These are phyloP conservation scores for Lordiphosa fenestrarum DNA, from an alignment of 2,888 invertebrate species.

Conservation along the genomic window DNA sequence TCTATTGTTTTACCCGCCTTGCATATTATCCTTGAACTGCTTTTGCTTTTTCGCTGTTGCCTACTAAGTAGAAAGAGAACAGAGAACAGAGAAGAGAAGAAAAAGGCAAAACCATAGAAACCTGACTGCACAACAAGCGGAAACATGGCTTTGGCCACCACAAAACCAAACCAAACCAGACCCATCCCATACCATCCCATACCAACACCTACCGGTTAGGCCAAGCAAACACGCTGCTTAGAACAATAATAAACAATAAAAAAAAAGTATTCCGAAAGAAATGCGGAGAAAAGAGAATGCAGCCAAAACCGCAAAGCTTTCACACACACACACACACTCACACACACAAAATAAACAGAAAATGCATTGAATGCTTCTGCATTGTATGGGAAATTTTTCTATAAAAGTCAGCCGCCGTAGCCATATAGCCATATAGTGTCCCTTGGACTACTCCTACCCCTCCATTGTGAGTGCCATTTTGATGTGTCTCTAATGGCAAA, in stretches of 20 bases:
- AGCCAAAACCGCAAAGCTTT: conserved; percentile 19
- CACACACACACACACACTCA: neutral
- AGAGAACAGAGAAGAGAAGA: conserved; percentile 3
- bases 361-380: conserved; percentile 59
- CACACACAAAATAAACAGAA: conserved; percentile 31
- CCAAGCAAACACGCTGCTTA: conserved; percentile 59
- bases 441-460: conserved; percentile 2
- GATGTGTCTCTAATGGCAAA: conserved; percentile 69
- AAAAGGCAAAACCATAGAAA: conserved; percentile 56
- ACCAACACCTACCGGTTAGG: conserved; percentile 6
- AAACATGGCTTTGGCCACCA: conserved; percentile 40
- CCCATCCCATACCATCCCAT: neutral
- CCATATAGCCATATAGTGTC: neutral
- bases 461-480: conserved; percentile 63
- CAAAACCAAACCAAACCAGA: conserved; percentile 3
- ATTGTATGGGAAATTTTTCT: conserved; percentile 41
- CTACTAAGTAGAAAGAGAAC: conserved; percentile 9
- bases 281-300: conserved; percentile 38
- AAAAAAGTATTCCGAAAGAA: conserved; percentile 8
- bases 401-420: conserved; percentile 21
- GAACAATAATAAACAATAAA: conserved; percentile 74
- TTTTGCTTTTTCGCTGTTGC: conserved; percentile 41
- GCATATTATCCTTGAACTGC: conserved; percentile 66
- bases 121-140: conserved; percentile 59
- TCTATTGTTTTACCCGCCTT: conserved; percentile 46